These are phyloP conservation scores for Punctoribates punctum DNA, from an alignment of 2,888 invertebrate species.

Conservation along the genomic window DNA sequence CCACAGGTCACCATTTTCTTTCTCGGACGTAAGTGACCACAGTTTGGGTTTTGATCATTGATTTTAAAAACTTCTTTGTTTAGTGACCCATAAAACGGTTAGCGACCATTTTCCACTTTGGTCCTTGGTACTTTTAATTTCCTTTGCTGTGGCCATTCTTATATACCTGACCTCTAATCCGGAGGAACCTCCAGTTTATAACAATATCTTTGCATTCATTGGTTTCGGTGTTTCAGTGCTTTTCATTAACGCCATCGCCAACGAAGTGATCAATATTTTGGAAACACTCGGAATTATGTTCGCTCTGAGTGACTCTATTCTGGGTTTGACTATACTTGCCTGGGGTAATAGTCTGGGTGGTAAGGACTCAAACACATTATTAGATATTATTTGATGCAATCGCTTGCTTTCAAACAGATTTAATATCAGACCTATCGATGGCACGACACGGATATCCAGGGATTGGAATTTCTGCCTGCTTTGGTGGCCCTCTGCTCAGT, in stretches of 20 bases:
- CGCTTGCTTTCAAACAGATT: conserved; percentile 55
- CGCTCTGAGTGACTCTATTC: conserved; percentile 55
- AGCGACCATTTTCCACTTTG: neutral
- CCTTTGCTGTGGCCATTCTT: conserved; percentile 35
- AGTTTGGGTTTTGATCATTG: no score
- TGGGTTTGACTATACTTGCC: conserved; percentile 58
- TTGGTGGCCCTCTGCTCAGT: conserved; percentile 65
- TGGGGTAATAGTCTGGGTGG: conserved; percentile 59
- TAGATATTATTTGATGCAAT: neutral
- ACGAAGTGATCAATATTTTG: conserved; percentile 61
- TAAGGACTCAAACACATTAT: conserved; percentile 45
- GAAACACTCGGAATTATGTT: conserved; percentile 56
- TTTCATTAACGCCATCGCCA: conserved; percentile 62
- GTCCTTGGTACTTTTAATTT: conserved; percentile 7
- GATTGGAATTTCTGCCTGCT: conserved; percentile 66
- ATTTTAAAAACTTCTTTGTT: no score
- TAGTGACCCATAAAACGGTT: neutral
- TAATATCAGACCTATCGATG: conserved; percentile 62
- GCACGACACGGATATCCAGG: conserved; percentile 63
- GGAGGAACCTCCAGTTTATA: conserved; percentile 44
- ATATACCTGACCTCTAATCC: conserved; percentile 53
- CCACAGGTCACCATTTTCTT: conserved; percentile 51
- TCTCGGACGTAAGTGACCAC: neutral
- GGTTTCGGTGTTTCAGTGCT: conserved; percentile 60
- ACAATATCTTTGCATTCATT: conserved; percentile 50